Conservation (phyloP, 2,113 vertebrate genomes). For the Capreolus pygargus region DNA sequence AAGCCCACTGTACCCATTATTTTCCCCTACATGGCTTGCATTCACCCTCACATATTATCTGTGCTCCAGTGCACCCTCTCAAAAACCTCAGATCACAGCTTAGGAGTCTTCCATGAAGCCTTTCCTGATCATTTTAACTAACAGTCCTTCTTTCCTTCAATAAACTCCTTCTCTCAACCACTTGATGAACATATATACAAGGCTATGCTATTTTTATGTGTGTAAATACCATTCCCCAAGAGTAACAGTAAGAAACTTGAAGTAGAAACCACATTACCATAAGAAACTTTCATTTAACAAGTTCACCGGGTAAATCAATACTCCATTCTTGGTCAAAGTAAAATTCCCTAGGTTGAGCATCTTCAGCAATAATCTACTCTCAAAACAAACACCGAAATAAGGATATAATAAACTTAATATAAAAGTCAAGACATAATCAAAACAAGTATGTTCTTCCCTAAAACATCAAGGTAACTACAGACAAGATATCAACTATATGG, state of each 20-base stretch:
- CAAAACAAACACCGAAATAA: neutral
- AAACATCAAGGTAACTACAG: neutral
- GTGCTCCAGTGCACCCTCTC: neutral
- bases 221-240: neutral
- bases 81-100: neutral
- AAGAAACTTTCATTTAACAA: neutral
- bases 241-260: neutral
- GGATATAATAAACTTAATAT: neutral
- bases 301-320: neutral
- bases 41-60: neutral
- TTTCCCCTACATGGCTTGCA: neutral
- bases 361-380: neutral
- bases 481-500: neutral
- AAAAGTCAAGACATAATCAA: neutral
- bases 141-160: neutral
- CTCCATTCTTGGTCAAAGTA: neutral
- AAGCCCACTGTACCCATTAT: neutral
- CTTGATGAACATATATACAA: neutral
- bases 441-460: neutral
- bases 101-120: neutral
- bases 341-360: neutral
- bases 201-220: neutral
- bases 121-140: neutral
- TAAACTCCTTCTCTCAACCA: neutral
- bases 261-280: neutral